Evolutionary conservation across 2,797 vertebrate species (phyloP).

Genomic region (Ptychadena robeensis): DNA sequence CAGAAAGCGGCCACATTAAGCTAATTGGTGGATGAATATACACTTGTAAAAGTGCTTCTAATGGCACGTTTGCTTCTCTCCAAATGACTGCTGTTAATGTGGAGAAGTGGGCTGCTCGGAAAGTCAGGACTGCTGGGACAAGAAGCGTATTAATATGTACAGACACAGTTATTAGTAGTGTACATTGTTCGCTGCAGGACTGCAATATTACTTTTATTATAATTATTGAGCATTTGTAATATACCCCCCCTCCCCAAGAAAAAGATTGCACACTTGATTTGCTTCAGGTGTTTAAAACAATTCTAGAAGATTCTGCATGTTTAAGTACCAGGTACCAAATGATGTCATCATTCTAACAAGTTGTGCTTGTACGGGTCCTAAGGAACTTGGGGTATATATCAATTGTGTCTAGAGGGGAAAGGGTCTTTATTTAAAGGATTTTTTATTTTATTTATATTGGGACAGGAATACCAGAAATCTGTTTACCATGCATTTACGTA

Average conservation of each 20-base stretch:
- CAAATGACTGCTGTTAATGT: constrained; percentile 92
- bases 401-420: not conserved
- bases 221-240: constrained; percentile 52
- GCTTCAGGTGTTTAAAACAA: constrained; percentile 41
- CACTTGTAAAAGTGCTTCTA: constrained; percentile 99
- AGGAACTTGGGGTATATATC: not conserved
- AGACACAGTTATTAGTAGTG: constrained; percentile 75
- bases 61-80: constrained; percentile 97
- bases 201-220: constrained; percentile 53
- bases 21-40: constrained; percentile 99
- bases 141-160: constrained; percentile 81
- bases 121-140: constrained; percentile 84
- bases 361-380: too few species aligned
- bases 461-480: not conserved
- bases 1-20: constrained; percentile 97
- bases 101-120: constrained; percentile 86
- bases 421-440: not conserved
- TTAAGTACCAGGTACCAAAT: not conserved
- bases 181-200: constrained; percentile 73
- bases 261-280: constrained; percentile 14
- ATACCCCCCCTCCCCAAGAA: constrained; percentile 14
- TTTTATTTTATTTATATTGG: not conserved
- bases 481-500: too few species aligned
- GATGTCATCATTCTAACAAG: not conserved
- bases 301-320: not conserved